Percentiles rank a stretch among this genome's conserved stretches.
Evolutionary conservation across 2,797 vertebrate species (phyloP).

Genomic region (Kryptopterus vitreolus): DNA sequence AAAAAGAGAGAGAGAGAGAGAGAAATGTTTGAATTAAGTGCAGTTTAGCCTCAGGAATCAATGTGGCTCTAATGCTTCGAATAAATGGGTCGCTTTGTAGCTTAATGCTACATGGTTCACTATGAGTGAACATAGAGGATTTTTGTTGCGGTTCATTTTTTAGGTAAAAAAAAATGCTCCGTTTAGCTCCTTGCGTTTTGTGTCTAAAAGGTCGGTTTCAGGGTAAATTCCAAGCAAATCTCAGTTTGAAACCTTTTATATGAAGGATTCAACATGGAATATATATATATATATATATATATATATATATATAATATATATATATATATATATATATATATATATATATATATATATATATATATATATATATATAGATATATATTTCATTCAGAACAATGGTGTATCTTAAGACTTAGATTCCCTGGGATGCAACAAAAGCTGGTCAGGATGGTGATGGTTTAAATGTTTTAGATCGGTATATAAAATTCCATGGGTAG

Average conservation of each 20-base stretch:
- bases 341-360: too few relatives aligned
- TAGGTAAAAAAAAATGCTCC: neutral
- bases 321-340: too few relatives aligned
- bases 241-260: neutral
- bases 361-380: too few relatives aligned
- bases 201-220: neutral
- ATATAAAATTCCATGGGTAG: neutral
- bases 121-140: neutral
- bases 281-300: neutral
- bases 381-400: too few relatives aligned
- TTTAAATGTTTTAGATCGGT: neutral
- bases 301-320: too few relatives aligned
- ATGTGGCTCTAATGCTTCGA: neutral
- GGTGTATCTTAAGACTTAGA: neutral
- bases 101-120: neutral
- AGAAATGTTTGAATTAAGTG: too few relatives aligned
- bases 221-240: neutral
- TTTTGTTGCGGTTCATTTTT: neutral
- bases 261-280: neutral
- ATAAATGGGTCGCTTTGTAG: neutral
- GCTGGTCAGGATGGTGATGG: neutral
- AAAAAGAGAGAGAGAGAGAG: neutral
- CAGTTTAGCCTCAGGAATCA: neutral
- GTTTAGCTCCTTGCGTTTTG: too few relatives aligned
- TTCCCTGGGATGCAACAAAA: neutral